Evolutionary conservation across 2,888 invertebrate genomes (phyloP).

Genomic region (Phymatocera aterrima): DNA sequence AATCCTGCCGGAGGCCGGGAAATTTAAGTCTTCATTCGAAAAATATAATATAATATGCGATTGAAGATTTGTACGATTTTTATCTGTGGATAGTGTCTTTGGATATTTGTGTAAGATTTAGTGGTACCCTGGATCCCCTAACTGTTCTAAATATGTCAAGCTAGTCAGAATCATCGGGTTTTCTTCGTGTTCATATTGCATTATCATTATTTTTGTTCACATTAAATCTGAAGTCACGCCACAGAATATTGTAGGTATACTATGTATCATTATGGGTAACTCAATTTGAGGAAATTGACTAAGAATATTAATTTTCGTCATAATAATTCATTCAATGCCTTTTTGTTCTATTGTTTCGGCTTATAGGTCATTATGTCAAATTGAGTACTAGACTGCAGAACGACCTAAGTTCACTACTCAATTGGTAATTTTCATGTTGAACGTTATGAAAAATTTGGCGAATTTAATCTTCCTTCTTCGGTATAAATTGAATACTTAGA

Average conservation of each 20-base stretch:
- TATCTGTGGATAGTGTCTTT: neutral
- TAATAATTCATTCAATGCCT: neutral
- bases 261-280: neutral
- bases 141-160: neutral
- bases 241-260: no score
- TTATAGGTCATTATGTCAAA: no score
- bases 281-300: conserved; percentile 18
- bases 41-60: conserved; percentile 6
- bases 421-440: no score
- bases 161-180: neutral
- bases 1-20: neutral
- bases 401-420: no score
- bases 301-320: neutral
- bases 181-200: neutral
- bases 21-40: neutral
- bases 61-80: neutral
- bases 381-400: no score
- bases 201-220: neutral
- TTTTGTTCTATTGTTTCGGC: no score
- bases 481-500: no score
- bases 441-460: no score
- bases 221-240: neutral
- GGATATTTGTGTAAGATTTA: neutral
- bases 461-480: no score
- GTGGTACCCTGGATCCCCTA: neutral